A percentile compares a stretch with the other conserved stretches of the same genome.
Evolutionary conservation across 2,888 invertebrate genomes (phyloP).

Genomic region (Harpalus rubripes): DNA sequence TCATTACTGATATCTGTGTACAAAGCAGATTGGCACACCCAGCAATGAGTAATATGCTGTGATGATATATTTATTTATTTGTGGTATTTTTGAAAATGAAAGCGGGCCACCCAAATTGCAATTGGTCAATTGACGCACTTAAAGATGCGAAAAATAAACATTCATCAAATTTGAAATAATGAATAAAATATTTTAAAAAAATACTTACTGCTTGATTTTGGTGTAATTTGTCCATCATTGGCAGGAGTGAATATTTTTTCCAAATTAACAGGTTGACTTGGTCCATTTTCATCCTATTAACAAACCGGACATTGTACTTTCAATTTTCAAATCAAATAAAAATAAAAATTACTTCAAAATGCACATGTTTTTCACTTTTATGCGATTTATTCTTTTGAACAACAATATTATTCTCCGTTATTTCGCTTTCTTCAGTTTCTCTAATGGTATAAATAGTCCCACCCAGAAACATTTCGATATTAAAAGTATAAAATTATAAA

Average conservation of each 20-base stretch:
- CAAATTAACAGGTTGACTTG: constrained; percentile 86
- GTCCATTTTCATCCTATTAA: constrained; percentile 82
- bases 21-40: too few relatives aligned
- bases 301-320: constrained; percentile 52
- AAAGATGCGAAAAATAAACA: too few relatives aligned
- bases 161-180: neutral
- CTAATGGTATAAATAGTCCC: constrained; percentile 73
- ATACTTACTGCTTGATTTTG: constrained; percentile 80
- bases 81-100: too few relatives aligned
- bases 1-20: too few relatives aligned
- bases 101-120: too few relatives aligned
- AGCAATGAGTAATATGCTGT: too few relatives aligned
- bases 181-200: neutral
- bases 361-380: constrained; percentile 74
- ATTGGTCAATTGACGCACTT: too few relatives aligned
- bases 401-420: constrained; percentile 67
- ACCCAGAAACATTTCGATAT: constrained; percentile 74
- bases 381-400: constrained; percentile 67
- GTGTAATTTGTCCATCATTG: constrained; percentile 88
- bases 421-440: constrained; percentile 69
- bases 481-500: constrained; percentile 68
- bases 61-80: too few relatives aligned
- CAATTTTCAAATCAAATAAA: constrained; percentile 26
- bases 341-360: constrained; percentile 74
- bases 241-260: constrained; percentile 94